Evolutionary conservation across 1,140 invertebrate genomes (phyloP), one percentile per base, ranked within the genome.

Genomic region (Drosophila prosaltans): DNA sequence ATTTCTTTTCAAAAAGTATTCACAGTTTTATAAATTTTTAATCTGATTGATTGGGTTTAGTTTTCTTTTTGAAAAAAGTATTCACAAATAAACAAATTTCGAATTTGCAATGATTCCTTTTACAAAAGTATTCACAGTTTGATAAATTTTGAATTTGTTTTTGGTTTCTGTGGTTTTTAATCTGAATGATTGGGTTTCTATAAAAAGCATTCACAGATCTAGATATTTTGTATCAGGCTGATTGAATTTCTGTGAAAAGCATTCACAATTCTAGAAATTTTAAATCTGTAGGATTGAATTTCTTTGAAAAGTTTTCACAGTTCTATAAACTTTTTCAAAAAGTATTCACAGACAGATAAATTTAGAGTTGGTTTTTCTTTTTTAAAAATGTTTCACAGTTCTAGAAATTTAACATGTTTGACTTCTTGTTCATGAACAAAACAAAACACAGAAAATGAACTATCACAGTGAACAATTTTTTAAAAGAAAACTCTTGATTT

Each of bases 81-180:
- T 51, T 51, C 45, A 51, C 45, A 51, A 9, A 51, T 9, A n/a
- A 9, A 24, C 8, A 26, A 51, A 51, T 51, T 51, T 51, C 9
- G 8, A 51, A 51, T 51, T 51, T 10, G 2, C 1, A 9, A 10
- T 51, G 21, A 51, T 26, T 51, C 59, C 8, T 41, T 36, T 75
- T 67, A 16, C 16, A 30, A 67, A 76, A 68, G 41, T 54, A 45
- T n/a, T 32, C 73, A 43, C 55, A 63, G 66, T 57, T 55, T 61
- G 48, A 72, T 65, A 6, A 55, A 66, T 54, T 59, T 40, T 1
- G 9, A 24, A 48, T 16, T 24, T 48, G 16, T 16, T 16, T 16
- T 16, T 16, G 16, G 16, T 48, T 48, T 16, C n/a, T 48, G 8
- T 5, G 16, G 7, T 45, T 61, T 74, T 2, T 21, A 65, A 65